Conservation (phyloP, 2,888 invertebrate genomes). For the Mythimna albipuncta region DNA sequence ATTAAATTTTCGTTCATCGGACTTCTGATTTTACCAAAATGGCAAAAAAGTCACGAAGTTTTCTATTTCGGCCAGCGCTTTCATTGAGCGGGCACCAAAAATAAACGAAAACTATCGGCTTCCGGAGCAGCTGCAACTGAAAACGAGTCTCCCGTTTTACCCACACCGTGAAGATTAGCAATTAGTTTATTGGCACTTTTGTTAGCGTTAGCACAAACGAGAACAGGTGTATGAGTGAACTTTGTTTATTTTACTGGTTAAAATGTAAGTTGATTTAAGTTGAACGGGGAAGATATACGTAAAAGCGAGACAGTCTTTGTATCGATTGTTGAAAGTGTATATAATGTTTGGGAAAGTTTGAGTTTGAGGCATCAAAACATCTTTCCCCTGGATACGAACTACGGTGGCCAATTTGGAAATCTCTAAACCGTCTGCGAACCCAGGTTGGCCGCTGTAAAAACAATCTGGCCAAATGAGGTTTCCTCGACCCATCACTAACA, state of each 20-base stretch:
- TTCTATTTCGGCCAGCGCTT: conserved; percentile 46
- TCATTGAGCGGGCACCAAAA: conserved; percentile 54
- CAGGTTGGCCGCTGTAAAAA: no score
- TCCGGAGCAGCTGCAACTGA: conserved; percentile 55
- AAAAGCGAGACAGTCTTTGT: no score
- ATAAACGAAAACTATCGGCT: conserved; percentile 45
- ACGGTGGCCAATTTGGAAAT: no score
- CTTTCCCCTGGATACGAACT: no score
- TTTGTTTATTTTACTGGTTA: background rate
- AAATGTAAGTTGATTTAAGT: background rate
- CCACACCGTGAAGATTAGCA: conserved; percentile 46
- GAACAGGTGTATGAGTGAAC: conserved; percentile 16
- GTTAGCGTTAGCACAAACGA: conserved; percentile 16
- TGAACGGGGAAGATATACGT: no score
- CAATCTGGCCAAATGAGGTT: no score
- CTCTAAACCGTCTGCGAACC: no score
- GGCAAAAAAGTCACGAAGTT: conserved; percentile 31
- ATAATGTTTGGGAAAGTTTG: no score
- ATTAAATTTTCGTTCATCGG: background rate
- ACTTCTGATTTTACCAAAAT: conserved; percentile 20
- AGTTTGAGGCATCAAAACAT: no score
- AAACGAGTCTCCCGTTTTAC: conserved; percentile 48
- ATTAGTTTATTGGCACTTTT: conserved; percentile 49
- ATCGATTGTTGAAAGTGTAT: no score
- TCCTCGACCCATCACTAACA: no score